Evolutionary conservation across 2,888 invertebrate species (phyloP), one percentile per base, ranked within the genome.

Genomic region (Xestobium rufovillosum): DNA sequence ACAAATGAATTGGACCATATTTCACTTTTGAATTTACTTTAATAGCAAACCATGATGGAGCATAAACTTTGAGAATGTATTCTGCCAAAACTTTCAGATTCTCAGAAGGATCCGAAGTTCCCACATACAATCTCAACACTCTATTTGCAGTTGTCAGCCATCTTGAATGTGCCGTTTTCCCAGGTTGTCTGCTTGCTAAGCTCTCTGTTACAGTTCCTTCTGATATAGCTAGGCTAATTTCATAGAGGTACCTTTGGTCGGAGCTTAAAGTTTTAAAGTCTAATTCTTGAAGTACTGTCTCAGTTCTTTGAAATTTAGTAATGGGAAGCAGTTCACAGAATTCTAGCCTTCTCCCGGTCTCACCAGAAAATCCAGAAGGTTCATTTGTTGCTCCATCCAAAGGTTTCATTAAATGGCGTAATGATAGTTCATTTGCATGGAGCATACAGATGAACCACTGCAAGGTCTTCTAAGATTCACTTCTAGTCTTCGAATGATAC

Each of bases 11-110:
- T 11, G 38, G 14, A n/a, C 44, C 44, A 12, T 43, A 32, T 11
- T 26, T 26, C 10, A 17, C 16, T 14, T 17, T 11, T 2, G 34
- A 17, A 4, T 36, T 36, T 9, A 17, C 14, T 34, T 49, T 42
- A 12, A 47, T 41, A 10, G 14, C 13, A 37, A 49, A 49, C 45
- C 49, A 50, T 13, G 38, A 33, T 12, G 43, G 47, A n/a, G 40
- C 43, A 31, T 48, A 47, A 9, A 48, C 41, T 36, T 45, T 45
- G 10, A 46, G 12, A 16, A 47, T 40, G 26, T 36, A 44, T 23
- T 31, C 30, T 8, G 32, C 29, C 9, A 46, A 34, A 10, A 26
- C 38, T 38, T 26, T 26, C 12, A 43, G 13, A 31, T 44, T 37
- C 26, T 41, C 34, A 14, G 34, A 31, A 25, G 48, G 44, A 15